A percentile compares a stretch with the other conserved stretches of the same genome.
Conservation (phyloP, 2,797 vertebrate species). For the Hippocampus kuda region DNA sequence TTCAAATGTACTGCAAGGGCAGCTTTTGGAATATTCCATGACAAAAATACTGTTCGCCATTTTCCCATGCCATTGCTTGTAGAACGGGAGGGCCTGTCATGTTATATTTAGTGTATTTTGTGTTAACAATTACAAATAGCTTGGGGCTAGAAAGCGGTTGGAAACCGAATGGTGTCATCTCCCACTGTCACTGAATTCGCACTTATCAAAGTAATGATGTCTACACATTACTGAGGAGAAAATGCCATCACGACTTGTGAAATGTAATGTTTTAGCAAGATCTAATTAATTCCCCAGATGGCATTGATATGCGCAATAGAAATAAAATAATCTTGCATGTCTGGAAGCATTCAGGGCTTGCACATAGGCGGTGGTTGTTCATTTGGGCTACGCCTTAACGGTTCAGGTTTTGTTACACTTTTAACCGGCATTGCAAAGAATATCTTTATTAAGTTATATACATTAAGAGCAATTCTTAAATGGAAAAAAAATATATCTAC, state of each 20-base stretch:
- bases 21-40: not conserved
- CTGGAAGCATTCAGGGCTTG: not conserved
- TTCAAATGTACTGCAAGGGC: not conserved
- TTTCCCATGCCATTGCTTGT: slow-evolving; percentile 15
- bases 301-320: not conserved
- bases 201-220: slow-evolving; percentile 30
- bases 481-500: not conserved
- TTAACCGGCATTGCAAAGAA: not conserved
- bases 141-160: slow-evolving; percentile 19
- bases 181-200: slow-evolving; percentile 25
- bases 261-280: slow-evolving; percentile 14
- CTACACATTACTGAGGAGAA: slow-evolving; percentile 30
- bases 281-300: slow-evolving; percentile 6
- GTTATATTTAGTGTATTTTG: slow-evolving; percentile 23
- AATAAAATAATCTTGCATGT: not conserved
- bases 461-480: not conserved
- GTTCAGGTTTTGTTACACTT: not conserved
- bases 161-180: slow-evolving; percentile 27
- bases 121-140: slow-evolving; percentile 28
- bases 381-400: not conserved
- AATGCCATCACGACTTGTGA: not conserved
- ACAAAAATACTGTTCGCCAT: not conserved
- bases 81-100: slow-evolving; percentile 21
- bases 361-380: not conserved
- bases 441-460: not conserved